Evolutionary conservation across 92 coral and sea anemone genomes (phyloP), one percentile per base, ranked within the genome.

Genomic region (Porites divaricata): DNA sequence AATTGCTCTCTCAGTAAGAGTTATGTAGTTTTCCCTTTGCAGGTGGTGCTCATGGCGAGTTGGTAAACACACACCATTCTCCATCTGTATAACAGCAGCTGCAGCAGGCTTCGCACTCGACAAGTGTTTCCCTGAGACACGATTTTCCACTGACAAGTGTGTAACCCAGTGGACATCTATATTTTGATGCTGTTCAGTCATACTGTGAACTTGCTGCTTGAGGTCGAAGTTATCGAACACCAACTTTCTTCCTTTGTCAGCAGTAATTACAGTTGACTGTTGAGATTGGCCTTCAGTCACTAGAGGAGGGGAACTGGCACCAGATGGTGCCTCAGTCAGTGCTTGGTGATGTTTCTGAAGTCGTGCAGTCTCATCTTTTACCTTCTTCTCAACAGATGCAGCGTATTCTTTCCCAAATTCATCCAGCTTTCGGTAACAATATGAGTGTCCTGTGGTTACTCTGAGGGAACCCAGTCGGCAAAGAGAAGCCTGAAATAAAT

Each of bases 211-310:
- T 67, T 72, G 80, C 70, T 90, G 94, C 61, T 75, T 79, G 74
- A 83, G 83, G 70, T 91, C 91, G 62, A 91, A 91, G 74, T 91
- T 91, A 67, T 91, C 94, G 61, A 91, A 91, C 23, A 88, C 89
- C 79, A 91, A 72, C 70, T 87, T 91, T 59, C 91, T 87, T 54
- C 92, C 90, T 57, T 72, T 85, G 62, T 85, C 92, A n/a, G 87
- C 69, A 71, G 83, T 4, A 16, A 72, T 13, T 8, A 72, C 67
- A 6, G 22, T 12, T 19, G 72, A 22, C 21, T 73, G 74, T 78
- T 17, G 45, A 23, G 81, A 63, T 72, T 62, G 80, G 25, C 78
- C 24, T 45, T 22, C 69, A 58, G 53, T 70, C 24, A 48, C 22
- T 19, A 14, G 35, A 53, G 51, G 50, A 54, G 23, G 63, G 22